These are phyloP conservation scores for Ectemnius lituratus DNA, from an alignment of 2,888 invertebrate species.

Conservation along the genomic window DNA sequence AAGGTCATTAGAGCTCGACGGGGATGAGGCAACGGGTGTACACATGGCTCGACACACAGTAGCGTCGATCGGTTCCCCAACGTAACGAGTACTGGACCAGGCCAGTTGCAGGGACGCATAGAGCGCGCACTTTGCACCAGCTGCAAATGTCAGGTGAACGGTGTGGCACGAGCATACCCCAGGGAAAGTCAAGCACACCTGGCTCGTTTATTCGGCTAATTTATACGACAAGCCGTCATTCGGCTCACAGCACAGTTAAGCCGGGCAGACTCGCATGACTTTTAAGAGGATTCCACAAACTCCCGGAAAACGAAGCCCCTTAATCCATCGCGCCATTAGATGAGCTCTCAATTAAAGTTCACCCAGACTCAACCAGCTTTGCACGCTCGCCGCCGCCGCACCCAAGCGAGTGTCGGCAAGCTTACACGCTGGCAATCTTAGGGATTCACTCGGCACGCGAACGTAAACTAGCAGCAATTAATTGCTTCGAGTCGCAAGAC, in stretches of 20 bases:
- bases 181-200: conserved; percentile 58
- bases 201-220: conserved; percentile 59
- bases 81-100: conserved; percentile 34
- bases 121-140: conserved; percentile 46
- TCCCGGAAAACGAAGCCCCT: not conserved
- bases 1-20: not conserved
- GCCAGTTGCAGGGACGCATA: conserved; percentile 35
- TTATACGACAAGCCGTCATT: conserved; percentile 58
- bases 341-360: not conserved
- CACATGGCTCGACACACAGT: no score
- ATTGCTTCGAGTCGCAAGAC: conserved; percentile 1
- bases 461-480: not conserved
- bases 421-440: not conserved
- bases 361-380: not conserved
- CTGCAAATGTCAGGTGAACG: conserved; percentile 58
- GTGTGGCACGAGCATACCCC: conserved; percentile 31
- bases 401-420: no score
- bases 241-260: conserved; percentile 6
- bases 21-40: not conserved
- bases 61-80: conserved; percentile 32
- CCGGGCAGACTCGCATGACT: conserved; percentile 22
- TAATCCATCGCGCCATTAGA: not conserved
- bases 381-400: not conserved
- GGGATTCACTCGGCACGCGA: not conserved
- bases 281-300: conserved; percentile 13